Percentiles rank a stretch among this genome's conserved stretches.
These are phyloP conservation scores for Heliconius himera DNA, from an alignment of 1,140 invertebrate species.

Conservation along the genomic window DNA sequence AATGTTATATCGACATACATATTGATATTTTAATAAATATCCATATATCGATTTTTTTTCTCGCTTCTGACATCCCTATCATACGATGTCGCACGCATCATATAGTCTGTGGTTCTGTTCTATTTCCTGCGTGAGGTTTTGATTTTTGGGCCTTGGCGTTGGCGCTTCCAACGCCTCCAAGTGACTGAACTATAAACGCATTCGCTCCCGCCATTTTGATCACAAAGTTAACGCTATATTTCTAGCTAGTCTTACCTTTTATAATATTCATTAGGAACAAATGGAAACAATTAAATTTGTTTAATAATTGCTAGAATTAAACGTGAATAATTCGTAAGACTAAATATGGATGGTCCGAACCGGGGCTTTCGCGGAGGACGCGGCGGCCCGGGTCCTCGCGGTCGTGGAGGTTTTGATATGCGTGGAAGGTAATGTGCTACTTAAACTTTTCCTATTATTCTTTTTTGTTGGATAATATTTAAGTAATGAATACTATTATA, in stretches of 20 bases:
- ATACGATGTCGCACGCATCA: background rate
- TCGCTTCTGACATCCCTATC: no score
- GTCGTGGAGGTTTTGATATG: slow-evolving; percentile 73
- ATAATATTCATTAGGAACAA: background rate
- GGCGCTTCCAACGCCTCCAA: background rate
- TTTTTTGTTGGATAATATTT: background rate
- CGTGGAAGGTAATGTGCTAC: slow-evolving; percentile 60
- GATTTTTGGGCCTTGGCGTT: slow-evolving; percentile 9
- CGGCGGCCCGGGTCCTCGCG: slow-evolving; percentile 63
- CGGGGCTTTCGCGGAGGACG: slow-evolving; percentile 72
- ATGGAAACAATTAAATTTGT: slow-evolving; percentile 1
- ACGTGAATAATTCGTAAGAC: background rate
- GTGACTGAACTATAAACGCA: background rate
- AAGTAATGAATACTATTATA: background rate
- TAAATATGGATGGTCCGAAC: slow-evolving; percentile 60
- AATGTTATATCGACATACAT: no score
- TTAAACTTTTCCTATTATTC: background rate
- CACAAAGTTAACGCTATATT: background rate
- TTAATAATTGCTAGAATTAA: background rate
- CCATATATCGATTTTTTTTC: no score
- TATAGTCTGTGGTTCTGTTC: slow-evolving; percentile 11
- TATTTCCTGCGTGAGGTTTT: background rate
- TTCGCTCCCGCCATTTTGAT: slow-evolving; percentile 29
- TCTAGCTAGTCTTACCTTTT: background rate
- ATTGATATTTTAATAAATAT: no score